phyloP scores from a whole-genome alignment of 2,888 invertebrate genomes.

The Drosophila borborema region DNA sequence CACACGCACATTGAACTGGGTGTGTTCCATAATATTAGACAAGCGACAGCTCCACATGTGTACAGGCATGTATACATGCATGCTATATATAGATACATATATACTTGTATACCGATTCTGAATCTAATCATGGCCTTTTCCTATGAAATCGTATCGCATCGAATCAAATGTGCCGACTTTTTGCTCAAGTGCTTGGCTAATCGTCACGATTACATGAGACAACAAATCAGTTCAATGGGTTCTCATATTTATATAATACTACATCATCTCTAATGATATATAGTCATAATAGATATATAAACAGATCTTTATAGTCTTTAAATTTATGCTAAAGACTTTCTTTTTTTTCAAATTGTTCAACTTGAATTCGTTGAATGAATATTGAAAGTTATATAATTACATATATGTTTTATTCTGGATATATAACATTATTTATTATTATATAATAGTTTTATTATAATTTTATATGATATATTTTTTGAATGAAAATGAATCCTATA shows the following conservation, averaged over 20 bases:
- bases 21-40: conserved; percentile 42
- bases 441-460: too few species aligned
- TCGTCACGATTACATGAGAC: conserved; percentile 18
- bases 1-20: conserved; percentile 22
- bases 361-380: too few species aligned
- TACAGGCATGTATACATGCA: not conserved
- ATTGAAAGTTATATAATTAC: too few species aligned
- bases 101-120: conserved; percentile 28
- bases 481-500: too few species aligned
- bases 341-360: too few species aligned
- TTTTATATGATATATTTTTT: too few species aligned
- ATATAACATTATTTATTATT: too few species aligned
- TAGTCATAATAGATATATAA: not conserved
- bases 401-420: too few species aligned
- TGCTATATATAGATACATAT: not conserved
- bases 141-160: conserved; percentile 46
- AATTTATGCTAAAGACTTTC: not conserved
- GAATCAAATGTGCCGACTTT: conserved; percentile 26
- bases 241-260: not conserved
- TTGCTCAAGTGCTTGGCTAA: conserved; percentile 21
- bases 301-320: not conserved
- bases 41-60: conserved; percentile 8
- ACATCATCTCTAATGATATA: not conserved
- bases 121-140: conserved; percentile 63
- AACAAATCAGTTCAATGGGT: conserved; percentile 24